These are phyloP conservation scores for Cinclus cinclus DNA, from an alignment of 2,113 vertebrate genomes.

Conservation along the genomic window DNA sequence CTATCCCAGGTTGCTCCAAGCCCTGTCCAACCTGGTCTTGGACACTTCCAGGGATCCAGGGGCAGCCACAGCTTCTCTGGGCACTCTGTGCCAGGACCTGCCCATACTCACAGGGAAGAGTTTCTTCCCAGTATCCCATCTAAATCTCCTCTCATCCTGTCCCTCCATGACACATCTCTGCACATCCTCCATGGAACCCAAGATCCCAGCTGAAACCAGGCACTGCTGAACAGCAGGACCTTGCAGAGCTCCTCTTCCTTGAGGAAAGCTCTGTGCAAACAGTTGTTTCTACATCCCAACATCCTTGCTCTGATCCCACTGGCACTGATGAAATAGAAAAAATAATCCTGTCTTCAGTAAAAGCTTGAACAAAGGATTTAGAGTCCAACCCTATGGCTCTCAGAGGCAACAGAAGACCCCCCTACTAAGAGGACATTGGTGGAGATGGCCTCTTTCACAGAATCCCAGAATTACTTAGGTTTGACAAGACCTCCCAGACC, in stretches of 20 bases:
- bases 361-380: not conserved
- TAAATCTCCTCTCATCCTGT: not conserved
- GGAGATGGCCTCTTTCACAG: not conserved
- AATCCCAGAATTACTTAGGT: not conserved
- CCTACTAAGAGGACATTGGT: fast-evolving
- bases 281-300: not conserved
- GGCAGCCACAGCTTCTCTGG: not conserved
- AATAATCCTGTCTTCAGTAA: not conserved
- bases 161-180: not conserved
- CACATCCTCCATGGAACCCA: not conserved
- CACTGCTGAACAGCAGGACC: not conserved
- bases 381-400: not conserved
- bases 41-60: not conserved
- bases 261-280: not conserved
- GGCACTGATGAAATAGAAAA: not conserved
- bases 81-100: not conserved
- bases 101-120: fast-evolving
- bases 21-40: fast-evolving
- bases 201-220: not conserved
- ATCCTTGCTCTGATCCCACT: not conserved
- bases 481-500: not conserved
- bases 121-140: not conserved
- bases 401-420: not conserved
- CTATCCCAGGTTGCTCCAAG: not conserved
- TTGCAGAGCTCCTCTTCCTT: not conserved